Base-by-base conservation (phyloP, 2,797 vertebrate species). In the Girardinus metallicus region DNA sequence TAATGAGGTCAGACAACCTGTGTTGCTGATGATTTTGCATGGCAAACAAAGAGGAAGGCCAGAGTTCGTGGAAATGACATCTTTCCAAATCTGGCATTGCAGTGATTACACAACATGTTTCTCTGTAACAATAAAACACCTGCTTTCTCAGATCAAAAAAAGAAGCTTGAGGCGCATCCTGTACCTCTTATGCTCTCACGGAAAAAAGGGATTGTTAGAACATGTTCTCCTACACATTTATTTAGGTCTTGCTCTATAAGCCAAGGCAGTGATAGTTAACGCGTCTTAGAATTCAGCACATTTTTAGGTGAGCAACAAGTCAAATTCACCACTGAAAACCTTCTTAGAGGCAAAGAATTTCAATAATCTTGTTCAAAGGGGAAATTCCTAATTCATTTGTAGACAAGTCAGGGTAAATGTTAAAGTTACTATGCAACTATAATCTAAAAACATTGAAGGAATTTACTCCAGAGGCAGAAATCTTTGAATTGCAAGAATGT, bases 11-110 rank as follows among this genome's bases (percentile, higher is more conserved):
- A 53, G 64, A 51, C 78, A 60, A 46, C 57, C 39, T 66, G 47
- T 62, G 81, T 72, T 29, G 71, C 49, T 31, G 51, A 80, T 21
- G 44, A 73, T 26, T 94, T 94, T 95, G 93, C 93, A 94, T 94
- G 57, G 23, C 66, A 95, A 94, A 91, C 90, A 91, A 94, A 94
- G 82, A 31, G 8, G 53, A 75, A 86, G 73, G 74, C 75, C 31
- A 23, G 75, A 80, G 85, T 41, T 72, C 66, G 55, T 73, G 68
- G 36, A 55, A 89, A 89, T 83, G 66, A 26, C 77, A 78, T 77
- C 26, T 1, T 76, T 73, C 79, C 34, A 71, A 73, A 76, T 79
- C 64, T 1, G 73, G 10, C 62, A 47, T 66, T 77, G 72, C 76
- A 62, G 80, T 73, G 85, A 83, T 93, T 92, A 87, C 72, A 60